Percentiles rank a stretch among this genome's conserved stretches.
These are phyloP conservation scores for Bradypus variegatus DNA, from an alignment of 2,797 vertebrate species.

Conservation along the genomic window DNA sequence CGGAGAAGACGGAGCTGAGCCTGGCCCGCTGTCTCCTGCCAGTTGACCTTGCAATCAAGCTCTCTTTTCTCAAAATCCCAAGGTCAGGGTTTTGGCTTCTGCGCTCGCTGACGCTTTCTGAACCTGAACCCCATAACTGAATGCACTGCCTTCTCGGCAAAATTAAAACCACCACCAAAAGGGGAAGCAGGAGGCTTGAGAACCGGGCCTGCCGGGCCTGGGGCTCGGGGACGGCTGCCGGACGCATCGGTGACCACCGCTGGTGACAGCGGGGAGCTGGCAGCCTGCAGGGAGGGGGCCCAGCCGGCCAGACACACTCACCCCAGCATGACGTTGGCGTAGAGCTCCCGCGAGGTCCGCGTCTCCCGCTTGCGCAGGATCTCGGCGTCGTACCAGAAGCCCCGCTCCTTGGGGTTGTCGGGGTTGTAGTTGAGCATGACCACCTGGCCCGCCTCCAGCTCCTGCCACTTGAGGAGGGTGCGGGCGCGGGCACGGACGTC, in stretches of 20 bases:
- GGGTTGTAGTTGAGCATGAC: slow-evolving; percentile 98
- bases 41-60: too few species aligned
- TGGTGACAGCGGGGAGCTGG: background rate
- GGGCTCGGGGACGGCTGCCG: too few species aligned
- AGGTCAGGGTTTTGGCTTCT: too few species aligned
- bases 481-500: slow-evolving; percentile 89
- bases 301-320: slow-evolving; percentile 67
- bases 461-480: slow-evolving; percentile 88
- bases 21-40: too few species aligned
- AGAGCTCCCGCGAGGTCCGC: slow-evolving; percentile 82
- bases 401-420: slow-evolving; percentile 89
- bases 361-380: slow-evolving; percentile 89
- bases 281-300: too few species aligned
- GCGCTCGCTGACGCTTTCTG: too few species aligned
- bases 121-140: background rate
- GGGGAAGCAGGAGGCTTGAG: background rate
- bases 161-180: background rate
- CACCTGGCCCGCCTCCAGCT: slow-evolving; percentile 86
- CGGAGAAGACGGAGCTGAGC: too few species aligned
- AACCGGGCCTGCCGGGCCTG: background rate
- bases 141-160: background rate
- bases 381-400: slow-evolving; percentile 96
- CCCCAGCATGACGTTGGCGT: slow-evolving; percentile 88
- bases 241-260: too few species aligned
- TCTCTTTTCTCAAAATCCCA: too few species aligned